Base-by-base conservation (phyloP, 2,888 invertebrate species). In the Latrodectus hesperus region DNA sequence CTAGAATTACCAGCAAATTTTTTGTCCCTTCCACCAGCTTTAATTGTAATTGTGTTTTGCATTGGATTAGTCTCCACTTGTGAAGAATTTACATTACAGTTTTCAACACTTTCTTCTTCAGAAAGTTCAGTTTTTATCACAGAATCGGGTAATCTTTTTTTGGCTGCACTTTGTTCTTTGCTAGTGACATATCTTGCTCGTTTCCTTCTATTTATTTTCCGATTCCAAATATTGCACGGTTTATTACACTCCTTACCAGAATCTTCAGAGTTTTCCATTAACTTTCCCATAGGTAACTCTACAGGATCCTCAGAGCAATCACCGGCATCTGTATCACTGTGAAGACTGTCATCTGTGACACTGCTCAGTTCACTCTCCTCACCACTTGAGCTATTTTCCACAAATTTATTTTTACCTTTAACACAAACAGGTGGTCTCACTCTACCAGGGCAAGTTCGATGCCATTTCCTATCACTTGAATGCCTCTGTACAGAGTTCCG, bases 351-450 rank as follows among this genome's bases (percentile, higher is more conserved):
- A 70, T 91, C 91, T 71, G 91, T 90, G 68, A 91, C 91, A 73
- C 91, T 91, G 80, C 92, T 92, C 77, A 91, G 90, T 53, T 92
- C 91, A 81, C 91, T 91, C 12, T 91, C 90, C 38, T 89, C 89
- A 8, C 88, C 89, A 55, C 84, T 88, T 1, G 89, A 89, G 12
- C 84, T 85, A 49, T 78, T 79, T 22, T 87, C 89, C 2, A 68
- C 86, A 55, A 78, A 81, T 26, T 82, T 68, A 16, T 51, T 38
- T 60, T 84, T 77, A 22, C 65, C 78, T 52, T 70, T 78, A n/a
- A 81, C 70, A 70, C 72, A 77, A 1, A 73, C 80, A 8, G 80
- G 52, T 12, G 77, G 77, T 67, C 83, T 26, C 1, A 68, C 79
- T 6, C 76, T 79, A 9, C 76, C 86, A 14, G 71, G n/a, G 22